Percentiles rank a stretch among this genome's conserved stretches.
These are phyloP conservation scores for Datnioides undecimradiatus DNA, from an alignment of 2,113 vertebrate genomes.

Conservation along the genomic window DNA sequence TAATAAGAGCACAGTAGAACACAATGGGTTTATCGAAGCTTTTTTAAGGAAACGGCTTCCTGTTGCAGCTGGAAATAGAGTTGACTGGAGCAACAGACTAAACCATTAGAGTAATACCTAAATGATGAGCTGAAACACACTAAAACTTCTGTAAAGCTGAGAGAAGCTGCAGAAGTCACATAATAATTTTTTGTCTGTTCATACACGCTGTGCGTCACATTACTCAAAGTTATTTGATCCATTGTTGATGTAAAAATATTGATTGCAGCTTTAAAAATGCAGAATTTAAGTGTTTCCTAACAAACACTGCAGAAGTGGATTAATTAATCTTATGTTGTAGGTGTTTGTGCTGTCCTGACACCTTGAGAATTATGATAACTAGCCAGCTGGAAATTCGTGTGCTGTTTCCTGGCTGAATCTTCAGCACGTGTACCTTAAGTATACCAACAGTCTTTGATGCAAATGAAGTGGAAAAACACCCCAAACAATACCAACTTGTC, in stretches of 20 bases:
- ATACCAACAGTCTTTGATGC: slow-evolving; percentile 18
- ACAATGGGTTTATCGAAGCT: neutral
- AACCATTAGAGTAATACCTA: slow-evolving; percentile 20
- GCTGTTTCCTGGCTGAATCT: neutral
- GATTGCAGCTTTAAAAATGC: slow-evolving; percentile 1
- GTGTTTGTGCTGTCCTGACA: neutral
- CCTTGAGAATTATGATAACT: neutral
- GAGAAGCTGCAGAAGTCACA: neutral
- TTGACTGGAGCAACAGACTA: neutral
- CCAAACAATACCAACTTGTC: slow-evolving; percentile 83
- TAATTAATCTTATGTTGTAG: neutral
- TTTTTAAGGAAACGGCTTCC: neutral
- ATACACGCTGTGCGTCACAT: neutral
- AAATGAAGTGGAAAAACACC: slow-evolving; percentile 69
- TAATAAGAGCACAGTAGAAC: no score
- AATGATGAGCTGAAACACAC: slow-evolving; percentile 7
- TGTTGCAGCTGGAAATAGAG: neutral
- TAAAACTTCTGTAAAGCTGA: slow-evolving; percentile 20
- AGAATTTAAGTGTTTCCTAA: neutral
- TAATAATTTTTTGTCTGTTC: slow-evolving; percentile 10
- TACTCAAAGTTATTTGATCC: neutral
- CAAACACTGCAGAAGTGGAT: neutral
- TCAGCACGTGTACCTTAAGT: slow-evolving; percentile 18
- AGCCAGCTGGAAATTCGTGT: neutral
- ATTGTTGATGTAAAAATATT: slow-evolving; percentile 9